phyloP scores from a whole-genome alignment of 2,888 invertebrate genomes.

The Cybosia mesomella region DNA sequence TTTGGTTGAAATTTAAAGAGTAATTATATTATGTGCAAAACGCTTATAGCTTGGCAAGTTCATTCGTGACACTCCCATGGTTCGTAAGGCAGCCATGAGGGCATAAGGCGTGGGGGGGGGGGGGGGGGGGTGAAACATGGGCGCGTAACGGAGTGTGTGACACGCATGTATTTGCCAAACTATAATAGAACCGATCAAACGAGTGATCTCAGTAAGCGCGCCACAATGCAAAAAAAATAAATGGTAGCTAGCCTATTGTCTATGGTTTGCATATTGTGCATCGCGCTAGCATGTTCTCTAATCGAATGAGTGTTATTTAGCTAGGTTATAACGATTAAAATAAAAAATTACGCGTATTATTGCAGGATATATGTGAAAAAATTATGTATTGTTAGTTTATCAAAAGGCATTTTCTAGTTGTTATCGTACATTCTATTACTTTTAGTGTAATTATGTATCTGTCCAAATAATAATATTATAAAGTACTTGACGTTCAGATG shows the following conservation, averaged over 20 bases:
- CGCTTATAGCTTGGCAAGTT: too few relatives aligned
- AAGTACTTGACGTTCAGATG: conserved; percentile 11
- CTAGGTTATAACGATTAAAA: not conserved
- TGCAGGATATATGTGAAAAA: not conserved
- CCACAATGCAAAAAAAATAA: not conserved
- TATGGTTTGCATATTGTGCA: conserved; percentile 16
- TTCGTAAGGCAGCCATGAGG: too few relatives aligned
- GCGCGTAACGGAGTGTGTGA: too few relatives aligned
- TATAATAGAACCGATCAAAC: conserved; percentile 37
- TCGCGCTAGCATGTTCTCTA: conserved; percentile 15
- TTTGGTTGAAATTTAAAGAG: conserved; percentile 10
- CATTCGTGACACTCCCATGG: too few relatives aligned
- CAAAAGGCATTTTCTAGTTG: conserved; percentile 45
- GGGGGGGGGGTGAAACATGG: too few relatives aligned
- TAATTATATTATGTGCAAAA: not conserved
- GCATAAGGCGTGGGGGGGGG: too few relatives aligned
- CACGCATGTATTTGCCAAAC: too few relatives aligned
- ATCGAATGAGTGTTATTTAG: conserved; percentile 3
- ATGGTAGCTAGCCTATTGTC: conserved; percentile 21
- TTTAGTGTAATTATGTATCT: conserved; percentile 9
- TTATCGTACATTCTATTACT: conserved; percentile 28
- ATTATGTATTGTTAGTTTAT: conserved; percentile 20
- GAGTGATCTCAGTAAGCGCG: conserved; percentile 35
- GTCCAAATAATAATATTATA: not conserved
- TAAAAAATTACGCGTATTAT: not conserved